phyloP scores from a whole-genome alignment of 2,888 invertebrate genomes.

The Meandrusa payeni region DNA sequence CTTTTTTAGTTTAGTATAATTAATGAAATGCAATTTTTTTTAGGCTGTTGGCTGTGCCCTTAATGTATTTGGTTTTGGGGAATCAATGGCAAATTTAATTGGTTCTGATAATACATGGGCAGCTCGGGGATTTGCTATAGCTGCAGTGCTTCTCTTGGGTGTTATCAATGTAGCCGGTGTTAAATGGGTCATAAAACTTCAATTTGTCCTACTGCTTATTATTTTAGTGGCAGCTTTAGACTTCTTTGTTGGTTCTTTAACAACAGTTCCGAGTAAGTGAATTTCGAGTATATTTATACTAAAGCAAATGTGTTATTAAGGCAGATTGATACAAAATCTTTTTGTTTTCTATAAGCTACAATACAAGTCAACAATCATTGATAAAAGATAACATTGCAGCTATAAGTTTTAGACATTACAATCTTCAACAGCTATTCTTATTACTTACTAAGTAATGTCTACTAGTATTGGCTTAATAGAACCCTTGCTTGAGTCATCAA shows the following conservation, averaged over 20 bases:
- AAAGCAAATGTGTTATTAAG: no score
- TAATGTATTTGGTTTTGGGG: conserved; percentile 98
- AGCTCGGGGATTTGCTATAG: conserved; percentile 92
- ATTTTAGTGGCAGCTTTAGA: conserved; percentile 94
- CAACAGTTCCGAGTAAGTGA: conserved; percentile 85
- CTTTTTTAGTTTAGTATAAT: conserved; percentile 24
- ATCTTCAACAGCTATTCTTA: no score
- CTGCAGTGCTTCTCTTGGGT: conserved; percentile 91
- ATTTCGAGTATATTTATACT: no score
- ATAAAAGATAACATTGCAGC: no score
- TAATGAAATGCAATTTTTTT: conserved; percentile 22
- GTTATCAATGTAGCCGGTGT: conserved; percentile 97
- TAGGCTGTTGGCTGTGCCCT: conserved; percentile 98
- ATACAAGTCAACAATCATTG: no score
- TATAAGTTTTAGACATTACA: no score
- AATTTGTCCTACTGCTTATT: conserved; percentile 92
- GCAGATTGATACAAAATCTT: no score
- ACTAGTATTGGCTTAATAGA: no score
- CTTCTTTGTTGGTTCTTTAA: conserved; percentile 95
- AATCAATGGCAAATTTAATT: conserved; percentile 94
- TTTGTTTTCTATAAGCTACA: neutral
- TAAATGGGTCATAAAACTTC: conserved; percentile 98
- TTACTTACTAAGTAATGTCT: no score
- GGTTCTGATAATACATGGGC: conserved; percentile 88
- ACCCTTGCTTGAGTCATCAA: no score